Conservation (phyloP, 2,797 vertebrate genomes). For the Trichosurus vulpecula region DNA sequence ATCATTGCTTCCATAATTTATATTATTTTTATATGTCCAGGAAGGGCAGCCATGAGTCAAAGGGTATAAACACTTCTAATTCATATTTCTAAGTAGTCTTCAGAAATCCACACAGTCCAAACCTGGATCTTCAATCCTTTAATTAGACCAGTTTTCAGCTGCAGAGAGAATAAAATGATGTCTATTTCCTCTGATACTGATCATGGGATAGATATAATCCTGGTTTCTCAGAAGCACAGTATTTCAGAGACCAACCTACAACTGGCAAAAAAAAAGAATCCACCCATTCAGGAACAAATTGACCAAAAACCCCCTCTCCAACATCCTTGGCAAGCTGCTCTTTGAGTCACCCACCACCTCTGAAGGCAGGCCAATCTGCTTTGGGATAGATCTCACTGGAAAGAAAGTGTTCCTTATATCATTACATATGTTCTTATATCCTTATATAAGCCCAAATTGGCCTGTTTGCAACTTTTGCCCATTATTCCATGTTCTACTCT, state of each 20-base stretch:
- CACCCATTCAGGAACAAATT: neutral
- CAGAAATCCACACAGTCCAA: neutral
- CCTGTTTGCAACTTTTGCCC: neutral
- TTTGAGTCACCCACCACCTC: neutral
- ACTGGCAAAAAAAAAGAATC: neutral
- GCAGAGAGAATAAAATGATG: neutral
- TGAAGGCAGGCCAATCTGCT: neutral
- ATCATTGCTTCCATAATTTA: neutral
- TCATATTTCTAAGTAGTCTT: neutral
- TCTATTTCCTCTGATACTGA: neutral
- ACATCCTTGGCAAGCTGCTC: neutral
- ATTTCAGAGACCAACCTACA: neutral
- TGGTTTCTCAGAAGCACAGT: neutral
- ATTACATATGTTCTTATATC: neutral
- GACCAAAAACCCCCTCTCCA: neutral
- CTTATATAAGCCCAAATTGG: neutral
- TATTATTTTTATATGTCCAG: neutral
- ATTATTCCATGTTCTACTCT: neutral
- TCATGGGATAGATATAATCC: neutral
- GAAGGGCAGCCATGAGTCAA: neutral
- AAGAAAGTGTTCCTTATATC: neutral
- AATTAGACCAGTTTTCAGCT: neutral
- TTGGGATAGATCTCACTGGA: neutral
- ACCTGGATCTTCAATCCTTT: neutral
- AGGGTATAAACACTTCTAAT: neutral